A percentile compares a stretch with the other conserved stretches of the same genome.
Conservation (phyloP, 2,888 invertebrate species). For the Lepidochrysops patricia region DNA sequence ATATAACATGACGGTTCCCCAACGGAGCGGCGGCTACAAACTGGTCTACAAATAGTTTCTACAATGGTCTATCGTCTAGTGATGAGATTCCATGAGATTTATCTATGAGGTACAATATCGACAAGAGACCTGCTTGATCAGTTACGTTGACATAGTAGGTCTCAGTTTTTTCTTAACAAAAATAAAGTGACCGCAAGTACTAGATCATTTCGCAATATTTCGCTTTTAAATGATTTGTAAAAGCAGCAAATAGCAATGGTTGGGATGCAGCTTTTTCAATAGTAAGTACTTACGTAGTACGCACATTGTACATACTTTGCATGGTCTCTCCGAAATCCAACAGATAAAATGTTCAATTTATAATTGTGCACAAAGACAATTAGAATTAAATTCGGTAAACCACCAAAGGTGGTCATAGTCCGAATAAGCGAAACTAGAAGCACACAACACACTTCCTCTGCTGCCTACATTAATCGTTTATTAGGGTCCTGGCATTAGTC, state of each 20-base stretch:
- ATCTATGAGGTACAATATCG: not conserved
- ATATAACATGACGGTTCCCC: slow-evolving; percentile 63
- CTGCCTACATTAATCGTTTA: not conserved
- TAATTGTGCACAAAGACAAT: too few species aligned
- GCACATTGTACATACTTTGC: not conserved
- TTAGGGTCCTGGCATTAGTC: not conserved
- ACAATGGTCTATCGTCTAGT: not conserved
- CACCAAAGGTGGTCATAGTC: not conserved
- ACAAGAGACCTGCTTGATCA: too few species aligned
- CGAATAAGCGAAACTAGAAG: not conserved
- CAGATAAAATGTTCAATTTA: too few species aligned
- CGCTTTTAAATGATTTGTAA: too few species aligned
- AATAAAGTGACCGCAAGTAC: too few species aligned
- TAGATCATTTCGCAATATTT: too few species aligned
- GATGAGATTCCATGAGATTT: not conserved
- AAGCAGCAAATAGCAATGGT: too few species aligned
- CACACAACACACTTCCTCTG: not conserved
- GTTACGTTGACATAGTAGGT: too few species aligned
- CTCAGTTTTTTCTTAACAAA: too few species aligned
- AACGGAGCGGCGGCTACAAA: slow-evolving; percentile 31
- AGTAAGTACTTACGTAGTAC: too few species aligned
- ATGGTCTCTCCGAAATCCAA: not conserved
- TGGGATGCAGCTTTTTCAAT: too few species aligned
- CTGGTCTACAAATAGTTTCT: slow-evolving; percentile 1
- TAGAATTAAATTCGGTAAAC: too few species aligned